Evolutionary conservation across 1,140 invertebrate genomes (phyloP).

Genomic region (Plectrocnemia conspersa): DNA sequence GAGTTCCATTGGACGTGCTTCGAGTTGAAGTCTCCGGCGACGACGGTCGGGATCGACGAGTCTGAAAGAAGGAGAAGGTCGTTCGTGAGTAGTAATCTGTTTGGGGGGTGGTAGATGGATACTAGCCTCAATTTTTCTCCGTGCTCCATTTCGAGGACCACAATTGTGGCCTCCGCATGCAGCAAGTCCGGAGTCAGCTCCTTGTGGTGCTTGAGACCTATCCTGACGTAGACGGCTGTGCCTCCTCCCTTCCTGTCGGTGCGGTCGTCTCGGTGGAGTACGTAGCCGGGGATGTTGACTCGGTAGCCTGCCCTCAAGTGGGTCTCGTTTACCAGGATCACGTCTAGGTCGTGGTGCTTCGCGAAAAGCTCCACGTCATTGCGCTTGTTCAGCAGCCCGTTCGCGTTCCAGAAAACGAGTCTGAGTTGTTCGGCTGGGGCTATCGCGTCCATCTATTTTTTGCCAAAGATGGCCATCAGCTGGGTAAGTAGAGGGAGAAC

Average conservation of each 20-base stretch:
- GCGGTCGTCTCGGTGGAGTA: constrained; percentile 18
- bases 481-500: no score
- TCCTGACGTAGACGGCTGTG: constrained; percentile 17
- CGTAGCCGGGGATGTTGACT: neutral
- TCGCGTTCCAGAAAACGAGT: neutral
- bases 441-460: no score
- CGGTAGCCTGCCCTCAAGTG: neutral
- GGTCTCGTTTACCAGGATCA: neutral
- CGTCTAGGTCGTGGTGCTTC: neutral
- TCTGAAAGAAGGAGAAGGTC: neutral
- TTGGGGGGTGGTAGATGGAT: neutral
- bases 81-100: neutral
- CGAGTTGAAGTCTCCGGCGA: neutral
- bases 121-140: neutral
- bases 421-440: neutral
- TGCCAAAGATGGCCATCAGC: no score
- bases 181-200: neutral
- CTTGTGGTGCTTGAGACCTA: constrained; percentile 9
- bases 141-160: neutral
- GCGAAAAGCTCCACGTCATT: neutral
- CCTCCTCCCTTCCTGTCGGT: constrained; percentile 18
- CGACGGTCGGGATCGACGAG: neutral
- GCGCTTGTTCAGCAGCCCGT: neutral
- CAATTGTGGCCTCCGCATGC: neutral
- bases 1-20: no score